Evolutionary conservation across 2,797 vertebrate species (phyloP).

Genomic region (Anguilla obscura): DNA sequence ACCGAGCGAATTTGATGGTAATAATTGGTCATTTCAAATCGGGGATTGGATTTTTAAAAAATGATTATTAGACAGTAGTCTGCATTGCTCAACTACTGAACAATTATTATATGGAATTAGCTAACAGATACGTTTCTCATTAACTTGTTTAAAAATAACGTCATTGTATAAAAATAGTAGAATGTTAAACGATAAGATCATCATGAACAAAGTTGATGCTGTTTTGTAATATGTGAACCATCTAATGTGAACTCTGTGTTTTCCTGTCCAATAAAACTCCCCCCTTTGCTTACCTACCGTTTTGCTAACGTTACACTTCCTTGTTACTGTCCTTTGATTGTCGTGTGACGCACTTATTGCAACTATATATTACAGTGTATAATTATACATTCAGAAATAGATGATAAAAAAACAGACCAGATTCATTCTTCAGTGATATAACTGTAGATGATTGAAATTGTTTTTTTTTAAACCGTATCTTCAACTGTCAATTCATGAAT

Average conservation of each 20-base stretch:
- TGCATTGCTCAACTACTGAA: background rate
- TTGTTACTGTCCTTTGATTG: background rate
- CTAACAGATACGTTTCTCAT: background rate
- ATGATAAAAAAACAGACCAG: background rate
- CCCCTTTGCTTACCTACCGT: background rate
- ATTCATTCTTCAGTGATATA: conserved; percentile 1
- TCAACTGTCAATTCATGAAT: background rate
- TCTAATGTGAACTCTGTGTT: background rate
- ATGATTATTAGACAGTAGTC: background rate
- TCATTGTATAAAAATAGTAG: background rate
- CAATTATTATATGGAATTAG: background rate
- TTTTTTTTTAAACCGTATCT: background rate
- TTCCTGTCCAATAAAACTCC: background rate
- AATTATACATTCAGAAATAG: background rate
- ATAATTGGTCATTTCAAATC: background rate
- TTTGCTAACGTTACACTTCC: background rate
- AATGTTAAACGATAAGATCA: background rate
- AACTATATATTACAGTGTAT: background rate
- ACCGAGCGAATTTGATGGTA: background rate
- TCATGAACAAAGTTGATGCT: background rate
- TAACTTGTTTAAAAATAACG: background rate
- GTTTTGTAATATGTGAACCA: background rate
- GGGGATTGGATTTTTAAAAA: background rate
- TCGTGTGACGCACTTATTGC: background rate
- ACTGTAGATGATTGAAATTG: background rate